phyloP scores from a whole-genome alignment of 35 echinoderm and acorn worm genomes.

The Holothuria glaberrima region DNA sequence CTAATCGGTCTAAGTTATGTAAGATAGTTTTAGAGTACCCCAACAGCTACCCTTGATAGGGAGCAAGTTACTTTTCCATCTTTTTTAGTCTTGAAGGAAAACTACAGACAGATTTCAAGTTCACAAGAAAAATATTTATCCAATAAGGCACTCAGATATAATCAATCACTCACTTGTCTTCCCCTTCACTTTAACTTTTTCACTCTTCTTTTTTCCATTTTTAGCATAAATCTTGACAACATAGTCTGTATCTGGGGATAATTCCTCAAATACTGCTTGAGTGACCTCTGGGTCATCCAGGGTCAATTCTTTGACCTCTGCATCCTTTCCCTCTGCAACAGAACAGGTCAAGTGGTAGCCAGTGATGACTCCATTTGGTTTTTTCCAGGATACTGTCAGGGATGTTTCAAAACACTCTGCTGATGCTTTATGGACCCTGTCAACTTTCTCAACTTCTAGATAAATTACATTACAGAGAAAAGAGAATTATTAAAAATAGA shows the following conservation, averaged over 20 bases:
- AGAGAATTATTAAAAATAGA: too few species aligned
- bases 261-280: constrained; percentile 50
- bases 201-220: constrained; percentile 73
- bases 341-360: constrained; percentile 72
- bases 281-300: constrained; percentile 63
- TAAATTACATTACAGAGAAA: not conserved
- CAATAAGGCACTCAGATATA: too few species aligned
- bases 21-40: too few species aligned
- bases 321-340: constrained; percentile 20
- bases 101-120: too few species aligned
- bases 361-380: constrained; percentile 72
- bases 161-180: constrained; percentile 67
- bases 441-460: constrained; percentile 45
- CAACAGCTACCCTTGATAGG: too few species aligned
- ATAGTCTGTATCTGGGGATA: constrained; percentile 60
- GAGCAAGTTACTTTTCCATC: too few species aligned
- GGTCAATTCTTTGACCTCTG: constrained; percentile 53
- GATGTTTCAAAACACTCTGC: constrained; percentile 49
- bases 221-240: constrained; percentile 75
- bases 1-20: too few species aligned
- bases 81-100: too few species aligned
- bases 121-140: too few species aligned
- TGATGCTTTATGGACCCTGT: constrained; percentile 61
- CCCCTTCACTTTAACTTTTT: constrained; percentile 58
- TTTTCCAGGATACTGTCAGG: constrained; percentile 78